Percentiles rank a stretch among this genome's conserved stretches.
Conservation (phyloP, 2,888 invertebrate genomes). For the Macrosoma leucophasiata region DNA sequence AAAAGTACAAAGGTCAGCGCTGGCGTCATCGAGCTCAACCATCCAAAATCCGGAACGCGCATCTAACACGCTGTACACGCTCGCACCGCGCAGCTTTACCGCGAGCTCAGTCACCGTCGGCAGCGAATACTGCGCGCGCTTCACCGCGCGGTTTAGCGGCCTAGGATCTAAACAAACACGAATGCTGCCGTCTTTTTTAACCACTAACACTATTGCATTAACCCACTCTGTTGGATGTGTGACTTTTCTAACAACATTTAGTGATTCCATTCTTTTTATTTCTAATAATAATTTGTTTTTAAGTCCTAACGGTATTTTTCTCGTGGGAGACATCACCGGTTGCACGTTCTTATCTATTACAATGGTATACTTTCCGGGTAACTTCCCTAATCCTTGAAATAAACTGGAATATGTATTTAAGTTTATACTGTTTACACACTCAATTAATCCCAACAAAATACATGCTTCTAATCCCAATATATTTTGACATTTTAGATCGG, state of each 20-base stretch:
- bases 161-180: conserved; percentile 24
- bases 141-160: conserved; percentile 19
- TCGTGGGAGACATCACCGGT: conserved; percentile 20
- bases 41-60: conserved; percentile 16
- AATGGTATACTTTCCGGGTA: conserved; percentile 23
- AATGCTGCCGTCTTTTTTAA: conserved; percentile 21
- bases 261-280: conserved; percentile 15
- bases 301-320: conserved; percentile 27
- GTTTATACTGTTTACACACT: neutral
- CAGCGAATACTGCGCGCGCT: conserved; percentile 21
- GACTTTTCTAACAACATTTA: conserved; percentile 20
- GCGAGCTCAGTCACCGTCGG: conserved; percentile 20
- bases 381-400: conserved; percentile 23
- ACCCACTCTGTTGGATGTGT: conserved; percentile 24
- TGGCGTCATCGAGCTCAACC: conserved; percentile 13
- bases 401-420: conserved; percentile 17
- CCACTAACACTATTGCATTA: conserved; percentile 25
- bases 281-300: conserved; percentile 18
- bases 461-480: no score
- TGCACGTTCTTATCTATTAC: conserved; percentile 18
- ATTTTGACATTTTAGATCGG: no score
- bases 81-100: conserved; percentile 10
- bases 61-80: conserved; percentile 14
- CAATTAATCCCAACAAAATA: neutral
- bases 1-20: conserved; percentile 12